A percentile compares a stretch with the other conserved stretches of the same genome.
These are phyloP conservation scores for Sinocyclocheilus rhinocerous DNA, from an alignment of 2,113 vertebrate species.

Conservation along the genomic window DNA sequence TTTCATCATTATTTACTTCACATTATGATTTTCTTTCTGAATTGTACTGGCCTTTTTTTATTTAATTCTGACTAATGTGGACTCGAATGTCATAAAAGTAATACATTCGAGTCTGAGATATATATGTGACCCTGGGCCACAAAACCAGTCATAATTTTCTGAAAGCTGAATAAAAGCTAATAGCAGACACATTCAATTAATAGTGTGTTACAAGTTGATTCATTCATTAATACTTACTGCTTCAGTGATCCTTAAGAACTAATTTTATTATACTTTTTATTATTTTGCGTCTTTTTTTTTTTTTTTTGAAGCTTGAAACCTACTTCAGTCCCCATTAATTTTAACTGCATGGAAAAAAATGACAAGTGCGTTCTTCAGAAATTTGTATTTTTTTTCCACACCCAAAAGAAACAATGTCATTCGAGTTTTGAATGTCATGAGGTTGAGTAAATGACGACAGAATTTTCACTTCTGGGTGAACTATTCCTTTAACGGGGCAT, in stretches of 20 bases:
- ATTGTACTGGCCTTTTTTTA: not conserved
- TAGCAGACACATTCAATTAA: too few relatives aligned
- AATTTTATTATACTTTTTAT: not conserved
- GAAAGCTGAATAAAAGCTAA: too few relatives aligned
- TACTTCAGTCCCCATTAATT: not conserved
- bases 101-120: not conserved
- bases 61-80: not conserved
- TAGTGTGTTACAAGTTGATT: not conserved
- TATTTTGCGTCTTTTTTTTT: not conserved
- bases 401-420: not conserved
- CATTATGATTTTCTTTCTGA: not conserved
- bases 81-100: not conserved
- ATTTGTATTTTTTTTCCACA: not conserved
- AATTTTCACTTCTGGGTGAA: not conserved
- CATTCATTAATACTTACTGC: not conserved
- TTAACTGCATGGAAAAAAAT: not conserved
- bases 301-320: not conserved
- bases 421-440: not conserved
- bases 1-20: not conserved
- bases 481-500: not conserved
- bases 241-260: not conserved
- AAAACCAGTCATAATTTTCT: too few relatives aligned
- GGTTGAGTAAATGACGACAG: not conserved
- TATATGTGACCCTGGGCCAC: not conserved
- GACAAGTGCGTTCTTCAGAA: too few relatives aligned